Evolutionary conservation across 1,140 invertebrate species (phyloP).

Genomic region (Ectropis grisescens): DNA sequence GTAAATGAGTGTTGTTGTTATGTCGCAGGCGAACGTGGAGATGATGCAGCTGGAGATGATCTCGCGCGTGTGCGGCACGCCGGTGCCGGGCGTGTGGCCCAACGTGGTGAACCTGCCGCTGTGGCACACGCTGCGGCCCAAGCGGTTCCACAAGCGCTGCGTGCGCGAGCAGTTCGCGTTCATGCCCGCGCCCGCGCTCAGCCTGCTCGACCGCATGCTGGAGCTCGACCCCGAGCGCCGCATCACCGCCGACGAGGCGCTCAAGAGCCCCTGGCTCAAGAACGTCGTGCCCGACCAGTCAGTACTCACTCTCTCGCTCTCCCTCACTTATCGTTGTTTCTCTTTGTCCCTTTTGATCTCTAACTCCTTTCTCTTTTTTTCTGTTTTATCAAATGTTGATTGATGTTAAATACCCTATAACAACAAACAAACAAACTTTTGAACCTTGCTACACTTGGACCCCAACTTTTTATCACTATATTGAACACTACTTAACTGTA

Average conservation of each 20-base stretch:
- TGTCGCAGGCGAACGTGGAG: slow-evolving; percentile 89
- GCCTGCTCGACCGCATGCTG: slow-evolving; percentile 96
- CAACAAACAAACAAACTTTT: no score
- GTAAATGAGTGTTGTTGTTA: no score
- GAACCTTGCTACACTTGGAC: no score
- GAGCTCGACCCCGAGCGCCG: slow-evolving; percentile 94
- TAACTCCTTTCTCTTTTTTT: no score
- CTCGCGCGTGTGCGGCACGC: slow-evolving; percentile 94
- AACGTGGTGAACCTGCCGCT: slow-evolving; percentile 94
- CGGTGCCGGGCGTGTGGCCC: slow-evolving; percentile 97
- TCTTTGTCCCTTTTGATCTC: no score
- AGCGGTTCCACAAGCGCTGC: slow-evolving; percentile 89
- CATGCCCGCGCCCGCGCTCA: slow-evolving; percentile 90
- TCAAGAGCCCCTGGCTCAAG: slow-evolving; percentile 95
- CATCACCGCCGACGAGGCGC: slow-evolving; percentile 94
- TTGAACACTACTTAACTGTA: no score
- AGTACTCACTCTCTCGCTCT: no score
- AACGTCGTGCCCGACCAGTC: slow-evolving; percentile 92
- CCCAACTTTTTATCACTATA: no score
- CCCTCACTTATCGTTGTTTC: no score
- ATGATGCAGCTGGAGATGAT: slow-evolving; percentile 96
- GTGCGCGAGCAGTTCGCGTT: slow-evolving; percentile 94
- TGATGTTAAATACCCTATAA: no score
- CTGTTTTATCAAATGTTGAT: no score
- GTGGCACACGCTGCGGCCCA: slow-evolving; percentile 93